Conservation (phyloP, 2,113 vertebrate species). For the Crypturellus undulatus region DNA sequence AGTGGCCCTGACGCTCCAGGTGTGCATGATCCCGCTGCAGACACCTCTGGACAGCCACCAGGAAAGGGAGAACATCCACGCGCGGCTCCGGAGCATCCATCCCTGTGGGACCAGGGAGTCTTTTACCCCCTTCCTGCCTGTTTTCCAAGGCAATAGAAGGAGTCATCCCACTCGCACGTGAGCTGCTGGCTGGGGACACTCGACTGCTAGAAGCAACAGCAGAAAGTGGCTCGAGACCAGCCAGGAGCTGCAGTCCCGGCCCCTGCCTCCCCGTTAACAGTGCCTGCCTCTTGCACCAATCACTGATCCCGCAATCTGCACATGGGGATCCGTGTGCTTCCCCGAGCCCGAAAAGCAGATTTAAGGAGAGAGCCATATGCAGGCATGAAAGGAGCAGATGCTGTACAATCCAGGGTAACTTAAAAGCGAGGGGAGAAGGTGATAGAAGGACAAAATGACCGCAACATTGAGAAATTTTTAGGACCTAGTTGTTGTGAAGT, state of each 20-base stretch:
- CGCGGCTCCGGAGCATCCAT: too few relatives aligned
- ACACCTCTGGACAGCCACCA: not conserved
- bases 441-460: constrained; percentile 59
- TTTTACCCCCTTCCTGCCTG: not conserved
- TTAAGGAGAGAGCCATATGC: constrained; percentile 65
- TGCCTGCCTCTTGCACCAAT: constrained; percentile 12
- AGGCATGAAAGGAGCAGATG: constrained; percentile 70
- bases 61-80: not conserved
- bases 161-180: not conserved
- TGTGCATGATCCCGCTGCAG: too few relatives aligned
- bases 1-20: too few relatives aligned
- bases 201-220: not conserved
- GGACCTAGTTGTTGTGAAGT: not conserved
- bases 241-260: not conserved
- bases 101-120: not conserved
- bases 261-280: not conserved
- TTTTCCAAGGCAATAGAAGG: not conserved
- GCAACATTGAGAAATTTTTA: not conserved
- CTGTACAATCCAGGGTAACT: constrained; percentile 68
- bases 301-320: not conserved
- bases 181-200: not conserved
- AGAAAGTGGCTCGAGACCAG: not conserved
- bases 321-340: constrained; percentile 17
- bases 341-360: constrained; percentile 63
- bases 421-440: constrained; percentile 66